Evolutionary conservation across 2,888 invertebrate genomes (phyloP).

Genomic region (Phyllotreta cruciferae): DNA sequence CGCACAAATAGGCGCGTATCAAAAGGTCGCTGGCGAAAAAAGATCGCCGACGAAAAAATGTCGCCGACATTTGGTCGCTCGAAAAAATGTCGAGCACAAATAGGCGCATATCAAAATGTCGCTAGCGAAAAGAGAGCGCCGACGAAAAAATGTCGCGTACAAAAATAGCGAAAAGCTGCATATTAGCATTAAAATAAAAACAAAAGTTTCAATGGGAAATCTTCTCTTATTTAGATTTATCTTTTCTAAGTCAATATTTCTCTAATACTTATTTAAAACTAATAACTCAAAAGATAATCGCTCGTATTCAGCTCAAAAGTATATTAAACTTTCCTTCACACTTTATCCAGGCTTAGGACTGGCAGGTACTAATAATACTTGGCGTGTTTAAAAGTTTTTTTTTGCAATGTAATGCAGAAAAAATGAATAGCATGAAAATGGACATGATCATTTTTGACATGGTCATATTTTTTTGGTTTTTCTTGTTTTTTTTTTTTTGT

Average conservation of each 20-base stretch:
- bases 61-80: not conserved
- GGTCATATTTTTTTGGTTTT: not conserved
- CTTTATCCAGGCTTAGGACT: constrained; percentile 13
- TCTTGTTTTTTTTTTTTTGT: not conserved
- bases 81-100: constrained; percentile 1
- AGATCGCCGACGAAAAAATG: not conserved
- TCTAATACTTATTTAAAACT: too few relatives aligned
- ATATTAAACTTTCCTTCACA: not conserved
- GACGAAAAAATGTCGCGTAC: not conserved
- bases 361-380: constrained; percentile 1
- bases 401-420: constrained; percentile 2
- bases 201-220: too few relatives aligned
- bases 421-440: not conserved
- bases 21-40: too few relatives aligned
- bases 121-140: not conserved
- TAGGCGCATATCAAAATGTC: not conserved
- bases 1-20: too few relatives aligned
- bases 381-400: constrained; percentile 8
- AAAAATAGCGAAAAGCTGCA: not conserved
- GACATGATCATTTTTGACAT: too few relatives aligned
- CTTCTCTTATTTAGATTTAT: too few relatives aligned
- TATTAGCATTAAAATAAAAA: too few relatives aligned
- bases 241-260: too few relatives aligned
- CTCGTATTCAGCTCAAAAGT: too few relatives aligned
- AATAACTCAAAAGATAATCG: not conserved